Percentiles rank a stretch among this genome's conserved stretches.
These are phyloP conservation scores for Microctenopoma steveboyesi DNA, from an alignment of 2,797 vertebrate species.

Conservation along the genomic window DNA sequence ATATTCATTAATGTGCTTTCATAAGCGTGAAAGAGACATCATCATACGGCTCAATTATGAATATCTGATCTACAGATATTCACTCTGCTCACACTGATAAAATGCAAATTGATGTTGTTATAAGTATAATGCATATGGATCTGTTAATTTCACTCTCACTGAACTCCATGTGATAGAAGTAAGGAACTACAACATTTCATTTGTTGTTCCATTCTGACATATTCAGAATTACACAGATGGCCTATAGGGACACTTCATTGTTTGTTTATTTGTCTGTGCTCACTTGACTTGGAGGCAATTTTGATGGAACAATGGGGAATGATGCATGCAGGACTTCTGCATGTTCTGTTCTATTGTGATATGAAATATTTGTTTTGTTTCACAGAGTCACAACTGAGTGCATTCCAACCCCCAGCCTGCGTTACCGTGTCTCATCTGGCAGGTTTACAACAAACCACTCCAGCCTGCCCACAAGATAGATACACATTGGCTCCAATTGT, in stretches of 20 bases:
- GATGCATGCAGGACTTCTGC: background rate
- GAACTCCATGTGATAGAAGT: background rate
- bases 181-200: no score
- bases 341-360: conserved; percentile 2
- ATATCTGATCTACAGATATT: background rate
- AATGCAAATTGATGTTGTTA: background rate
- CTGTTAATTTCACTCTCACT: background rate
- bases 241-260: background rate
- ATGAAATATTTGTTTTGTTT: conserved; percentile 19
- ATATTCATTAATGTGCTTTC: background rate
- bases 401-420: background rate
- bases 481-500: background rate
- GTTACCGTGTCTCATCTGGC: background rate
- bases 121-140: background rate
- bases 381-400: conserved; percentile 3
- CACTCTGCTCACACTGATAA: background rate
- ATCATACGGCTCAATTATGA: background rate
- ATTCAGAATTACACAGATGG: background rate
- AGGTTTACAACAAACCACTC: background rate
- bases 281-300: background rate
- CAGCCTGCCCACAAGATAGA: background rate
- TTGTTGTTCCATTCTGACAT: background rate
- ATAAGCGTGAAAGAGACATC: background rate
- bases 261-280: background rate
- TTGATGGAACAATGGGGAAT: background rate